phyloP scores from a whole-genome alignment of 2,888 invertebrate species.

The Agonopterix alstromeriana region DNA sequence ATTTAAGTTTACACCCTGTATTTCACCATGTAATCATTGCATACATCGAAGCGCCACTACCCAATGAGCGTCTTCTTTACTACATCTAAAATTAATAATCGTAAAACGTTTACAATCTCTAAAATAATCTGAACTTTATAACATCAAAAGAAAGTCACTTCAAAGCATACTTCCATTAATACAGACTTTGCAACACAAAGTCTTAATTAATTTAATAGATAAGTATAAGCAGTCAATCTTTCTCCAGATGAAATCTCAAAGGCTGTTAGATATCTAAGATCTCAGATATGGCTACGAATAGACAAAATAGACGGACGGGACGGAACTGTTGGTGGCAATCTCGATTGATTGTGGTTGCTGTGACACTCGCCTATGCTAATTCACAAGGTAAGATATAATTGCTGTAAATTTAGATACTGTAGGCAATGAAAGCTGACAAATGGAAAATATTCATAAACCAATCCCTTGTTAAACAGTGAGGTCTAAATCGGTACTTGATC shows the following conservation, averaged over 20 bases:
- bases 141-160: not conserved
- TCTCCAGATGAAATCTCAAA: conserved; percentile 14
- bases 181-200: too few species aligned
- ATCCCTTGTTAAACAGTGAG: too few species aligned
- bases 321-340: conserved; percentile 32
- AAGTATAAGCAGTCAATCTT: not conserved
- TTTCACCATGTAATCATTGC: too few species aligned
- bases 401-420: too few species aligned
- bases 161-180: not conserved
- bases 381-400: conserved; percentile 49
- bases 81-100: too few species aligned
- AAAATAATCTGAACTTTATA: not conserved
- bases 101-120: not conserved
- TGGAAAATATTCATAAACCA: too few species aligned
- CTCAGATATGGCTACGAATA: conserved; percentile 11
- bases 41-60: too few species aligned
- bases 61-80: too few species aligned
- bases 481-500: too few species aligned
- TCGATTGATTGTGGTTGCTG: conserved; percentile 29
- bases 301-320: conserved; percentile 12
- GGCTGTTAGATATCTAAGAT: conserved; percentile 2
- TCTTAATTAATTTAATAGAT: too few species aligned
- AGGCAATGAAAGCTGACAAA: not conserved
- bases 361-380: conserved; percentile 42
- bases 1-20: too few species aligned